phyloP scores from a whole-genome alignment of 2,797 vertebrate species.

The Halcyon chelicuti region DNA sequence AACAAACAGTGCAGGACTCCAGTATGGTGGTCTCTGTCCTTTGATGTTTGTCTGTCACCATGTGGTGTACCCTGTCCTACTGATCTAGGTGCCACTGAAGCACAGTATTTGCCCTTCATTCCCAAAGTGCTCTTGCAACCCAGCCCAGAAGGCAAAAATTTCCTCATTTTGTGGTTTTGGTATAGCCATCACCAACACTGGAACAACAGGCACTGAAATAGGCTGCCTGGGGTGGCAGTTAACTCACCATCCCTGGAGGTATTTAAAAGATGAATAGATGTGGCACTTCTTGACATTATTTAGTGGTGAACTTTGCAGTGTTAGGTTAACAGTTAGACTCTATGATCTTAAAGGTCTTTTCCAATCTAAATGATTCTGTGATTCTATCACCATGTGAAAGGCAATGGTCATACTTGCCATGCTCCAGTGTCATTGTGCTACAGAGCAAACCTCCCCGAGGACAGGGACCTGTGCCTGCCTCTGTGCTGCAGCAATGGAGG shows the following conservation, averaged over 20 bases:
- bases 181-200: rapidly evolving
- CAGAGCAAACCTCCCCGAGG: not conserved
- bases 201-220: not conserved
- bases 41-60: not conserved
- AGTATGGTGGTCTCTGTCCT: not conserved
- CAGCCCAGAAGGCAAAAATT: not conserved
- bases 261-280: not conserved
- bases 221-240: not conserved
- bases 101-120: not conserved
- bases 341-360: not conserved
- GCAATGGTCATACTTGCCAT: not conserved
- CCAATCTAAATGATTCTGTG: not conserved
- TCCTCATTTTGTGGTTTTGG: not conserved
- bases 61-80: rapidly evolving
- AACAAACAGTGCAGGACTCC: not conserved
- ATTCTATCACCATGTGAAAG: not conserved
- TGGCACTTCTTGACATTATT: not conserved
- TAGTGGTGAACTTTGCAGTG: not conserved
- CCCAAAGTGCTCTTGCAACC: not conserved
- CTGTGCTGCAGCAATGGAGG: not conserved
- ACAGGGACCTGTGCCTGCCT: not conserved
- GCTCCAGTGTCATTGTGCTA: not conserved
- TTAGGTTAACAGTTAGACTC: not conserved
- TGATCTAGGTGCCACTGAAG: not conserved
- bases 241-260: not conserved